phyloP scores from a whole-genome alignment of 2,888 invertebrate genomes.

The Teleiodes luculella region DNA sequence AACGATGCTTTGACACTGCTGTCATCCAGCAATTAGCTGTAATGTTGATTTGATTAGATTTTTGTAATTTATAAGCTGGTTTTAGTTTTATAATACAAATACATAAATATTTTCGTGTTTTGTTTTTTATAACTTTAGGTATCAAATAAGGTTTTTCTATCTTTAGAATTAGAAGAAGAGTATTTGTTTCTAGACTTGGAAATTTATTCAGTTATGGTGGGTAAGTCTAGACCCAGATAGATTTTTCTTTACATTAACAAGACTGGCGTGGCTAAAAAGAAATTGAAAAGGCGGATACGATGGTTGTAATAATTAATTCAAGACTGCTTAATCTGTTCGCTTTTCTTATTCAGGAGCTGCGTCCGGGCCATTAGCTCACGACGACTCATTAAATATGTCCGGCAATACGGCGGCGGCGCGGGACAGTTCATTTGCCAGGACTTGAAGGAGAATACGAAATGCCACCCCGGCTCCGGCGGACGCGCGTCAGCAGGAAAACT shows the following conservation, averaged over 20 bases:
- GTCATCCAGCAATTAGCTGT: too few species aligned
- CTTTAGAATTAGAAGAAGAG: too few species aligned
- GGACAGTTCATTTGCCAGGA: neutral
- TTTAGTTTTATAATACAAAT: too few species aligned
- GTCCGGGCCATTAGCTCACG: neutral
- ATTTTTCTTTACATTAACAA: neutral
- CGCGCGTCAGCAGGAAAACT: constrained; percentile 2
- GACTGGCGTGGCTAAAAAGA: neutral
- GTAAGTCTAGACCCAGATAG: too few species aligned
- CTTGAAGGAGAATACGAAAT: neutral
- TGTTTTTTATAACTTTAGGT: too few species aligned
- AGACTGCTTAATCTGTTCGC: neutral
- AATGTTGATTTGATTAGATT: too few species aligned
- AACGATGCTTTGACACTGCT: too few species aligned
- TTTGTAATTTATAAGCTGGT: too few species aligned
- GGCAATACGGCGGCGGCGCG: neutral
- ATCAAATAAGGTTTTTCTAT: too few species aligned
- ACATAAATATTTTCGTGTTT: too few species aligned
- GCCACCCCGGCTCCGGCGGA: neutral
- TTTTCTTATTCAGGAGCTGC: neutral
- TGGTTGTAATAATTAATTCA: constrained; percentile 2
- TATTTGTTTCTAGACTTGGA: too few species aligned
- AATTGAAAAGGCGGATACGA: neutral
- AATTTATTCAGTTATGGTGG: too few species aligned
- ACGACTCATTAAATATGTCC: neutral